Conservation (phyloP, 92 coral and sea anemone species). For the Siderastrea radians region DNA sequence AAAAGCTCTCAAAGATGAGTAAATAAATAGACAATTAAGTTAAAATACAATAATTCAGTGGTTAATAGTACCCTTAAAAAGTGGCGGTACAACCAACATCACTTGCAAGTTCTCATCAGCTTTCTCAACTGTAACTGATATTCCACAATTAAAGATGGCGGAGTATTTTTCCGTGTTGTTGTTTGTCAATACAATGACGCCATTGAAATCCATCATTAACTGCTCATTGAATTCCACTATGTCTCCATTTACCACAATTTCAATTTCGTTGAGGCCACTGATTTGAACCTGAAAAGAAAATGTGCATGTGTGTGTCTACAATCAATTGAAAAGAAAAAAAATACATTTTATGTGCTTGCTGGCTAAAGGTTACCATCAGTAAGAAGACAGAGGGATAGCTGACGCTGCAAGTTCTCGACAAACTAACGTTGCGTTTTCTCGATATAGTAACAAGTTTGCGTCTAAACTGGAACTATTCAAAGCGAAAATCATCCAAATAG, state of each 20-base stretch:
- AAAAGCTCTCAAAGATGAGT: no score
- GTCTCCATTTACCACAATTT: constrained; percentile 65
- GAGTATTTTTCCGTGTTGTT: constrained; percentile 61
- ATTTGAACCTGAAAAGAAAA: background rate
- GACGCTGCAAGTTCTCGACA: no score
- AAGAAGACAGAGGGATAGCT: no score
- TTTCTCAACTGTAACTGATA: constrained; percentile 67
- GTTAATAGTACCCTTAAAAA: constrained; percentile 41
- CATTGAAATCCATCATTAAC: constrained; percentile 54
- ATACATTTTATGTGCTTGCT: no score
- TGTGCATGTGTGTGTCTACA: background rate
- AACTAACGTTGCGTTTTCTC: no score
- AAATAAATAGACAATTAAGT: no score
- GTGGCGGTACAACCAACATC: constrained; percentile 56
- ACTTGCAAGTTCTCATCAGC: constrained; percentile 36
- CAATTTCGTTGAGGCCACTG: background rate
- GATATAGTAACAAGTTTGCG: no score
- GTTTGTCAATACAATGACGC: constrained; percentile 55
- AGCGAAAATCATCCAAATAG: no score
- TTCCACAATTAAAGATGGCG: constrained; percentile 63
- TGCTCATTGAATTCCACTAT: constrained; percentile 66
- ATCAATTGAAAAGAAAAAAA: no score
- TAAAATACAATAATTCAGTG: no score
- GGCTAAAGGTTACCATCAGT: no score
- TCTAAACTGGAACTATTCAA: no score